phyloP scores from a whole-genome alignment of 2,113 vertebrate species.

The Tauraco erythrolophus region DNA sequence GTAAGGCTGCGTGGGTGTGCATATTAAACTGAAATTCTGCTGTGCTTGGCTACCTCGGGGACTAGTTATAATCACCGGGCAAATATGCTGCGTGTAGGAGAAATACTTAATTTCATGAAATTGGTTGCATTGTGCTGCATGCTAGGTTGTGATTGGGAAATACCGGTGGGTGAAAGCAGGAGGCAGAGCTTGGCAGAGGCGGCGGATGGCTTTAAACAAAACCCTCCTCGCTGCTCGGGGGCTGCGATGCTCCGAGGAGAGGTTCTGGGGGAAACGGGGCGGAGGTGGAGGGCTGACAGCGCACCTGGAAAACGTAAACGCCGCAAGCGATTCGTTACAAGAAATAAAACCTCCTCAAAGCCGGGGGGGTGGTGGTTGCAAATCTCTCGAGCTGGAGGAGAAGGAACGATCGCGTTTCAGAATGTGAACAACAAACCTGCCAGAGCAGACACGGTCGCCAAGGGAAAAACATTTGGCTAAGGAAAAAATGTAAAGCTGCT shows the following conservation, averaged over 20 bases:
- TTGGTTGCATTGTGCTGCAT: not conserved
- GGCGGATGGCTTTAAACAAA: not conserved
- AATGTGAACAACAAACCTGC: not conserved
- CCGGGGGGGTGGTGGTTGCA: not conserved
- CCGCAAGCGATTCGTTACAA: not conserved
- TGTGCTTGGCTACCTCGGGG: constrained; percentile 57
- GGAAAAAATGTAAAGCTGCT: constrained; percentile 41
- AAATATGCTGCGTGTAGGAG: constrained; percentile 54
- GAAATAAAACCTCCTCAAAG: not conserved
- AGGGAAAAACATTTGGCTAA: constrained; percentile 37
- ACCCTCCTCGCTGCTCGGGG: not conserved
- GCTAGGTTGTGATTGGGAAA: not conserved
- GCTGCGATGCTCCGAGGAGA: not conserved
- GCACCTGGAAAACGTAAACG: not conserved
- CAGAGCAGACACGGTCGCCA: not conserved
- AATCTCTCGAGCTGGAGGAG: not conserved
- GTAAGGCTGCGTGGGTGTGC: constrained; percentile 58
- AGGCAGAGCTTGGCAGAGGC: constrained; percentile 29
- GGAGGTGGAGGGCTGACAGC: not conserved
- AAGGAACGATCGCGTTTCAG: not conserved
- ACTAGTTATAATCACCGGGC: constrained; percentile 54
- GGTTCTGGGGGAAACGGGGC: not conserved
- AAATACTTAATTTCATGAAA: constrained; percentile 13
- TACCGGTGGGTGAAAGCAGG: not conserved
- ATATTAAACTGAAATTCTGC: constrained; percentile 53